phyloP scores from a whole-genome alignment of 2,113 vertebrate genomes.

The Microcebus tavaratra region DNA sequence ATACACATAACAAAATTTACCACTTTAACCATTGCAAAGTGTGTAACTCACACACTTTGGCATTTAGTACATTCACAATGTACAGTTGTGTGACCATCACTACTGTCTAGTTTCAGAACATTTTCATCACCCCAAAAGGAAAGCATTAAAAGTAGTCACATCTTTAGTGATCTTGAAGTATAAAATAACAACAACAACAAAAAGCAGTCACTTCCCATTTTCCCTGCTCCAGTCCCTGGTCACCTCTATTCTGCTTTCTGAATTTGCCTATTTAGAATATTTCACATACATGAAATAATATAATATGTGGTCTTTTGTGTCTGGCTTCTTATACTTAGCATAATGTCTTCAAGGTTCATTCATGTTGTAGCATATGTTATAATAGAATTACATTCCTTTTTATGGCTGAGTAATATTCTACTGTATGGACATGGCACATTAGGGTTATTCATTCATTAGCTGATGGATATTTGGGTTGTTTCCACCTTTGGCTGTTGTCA shows the following conservation, averaged over 20 bases:
- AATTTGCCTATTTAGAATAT: not conserved
- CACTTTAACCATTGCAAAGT: not conserved
- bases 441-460: not conserved
- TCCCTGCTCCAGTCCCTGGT: not conserved
- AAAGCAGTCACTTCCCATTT: not conserved
- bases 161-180: too few species aligned
- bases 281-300: not conserved
- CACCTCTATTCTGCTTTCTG: not conserved
- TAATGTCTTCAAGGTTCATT: not conserved
- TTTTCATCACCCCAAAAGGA: not conserved
- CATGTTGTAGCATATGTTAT: not conserved
- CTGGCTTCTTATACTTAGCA: not conserved
- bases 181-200: too few species aligned
- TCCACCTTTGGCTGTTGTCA: not conserved
- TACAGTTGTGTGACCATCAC: not conserved
- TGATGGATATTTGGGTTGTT: not conserved
- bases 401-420: not conserved
- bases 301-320: not conserved
- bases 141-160: not conserved
- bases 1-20: not conserved
- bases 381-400: not conserved
- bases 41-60: not conserved
- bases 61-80: not conserved
- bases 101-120: not conserved
- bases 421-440: not conserved